Conservation (phyloP, 2,797 vertebrate species). For the Distichodus sexfasciatus region DNA sequence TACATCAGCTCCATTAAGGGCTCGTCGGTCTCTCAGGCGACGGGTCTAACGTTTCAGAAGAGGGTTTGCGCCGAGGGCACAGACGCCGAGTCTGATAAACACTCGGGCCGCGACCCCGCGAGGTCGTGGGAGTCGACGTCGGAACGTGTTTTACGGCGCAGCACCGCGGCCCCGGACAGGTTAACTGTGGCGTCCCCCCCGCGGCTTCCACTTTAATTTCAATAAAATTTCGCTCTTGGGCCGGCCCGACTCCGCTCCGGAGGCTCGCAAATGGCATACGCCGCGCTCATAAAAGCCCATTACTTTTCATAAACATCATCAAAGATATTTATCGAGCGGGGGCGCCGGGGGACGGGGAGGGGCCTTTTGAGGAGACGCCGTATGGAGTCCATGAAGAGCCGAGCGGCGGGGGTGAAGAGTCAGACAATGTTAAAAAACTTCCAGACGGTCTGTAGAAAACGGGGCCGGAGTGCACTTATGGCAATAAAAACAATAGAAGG, state of each 20-base stretch:
- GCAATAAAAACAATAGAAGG: slow-evolving; percentile 31
- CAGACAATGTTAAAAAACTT: slow-evolving; percentile 59
- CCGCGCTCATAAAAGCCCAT: slow-evolving; percentile 73
- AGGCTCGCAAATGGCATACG: slow-evolving; percentile 64
- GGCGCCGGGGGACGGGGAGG: slow-evolving; percentile 77
- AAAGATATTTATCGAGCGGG: slow-evolving; percentile 88
- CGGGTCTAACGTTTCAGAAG: slow-evolving; percentile 60
- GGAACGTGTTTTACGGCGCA: slow-evolving; percentile 62
- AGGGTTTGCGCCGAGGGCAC: slow-evolving; percentile 59
- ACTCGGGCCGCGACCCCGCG: slow-evolving; percentile 39
- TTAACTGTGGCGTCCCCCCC: slow-evolving; percentile 69
- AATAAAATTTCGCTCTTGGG: slow-evolving; percentile 73
- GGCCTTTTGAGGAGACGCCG: slow-evolving; percentile 71
- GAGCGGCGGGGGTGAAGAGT: slow-evolving; percentile 65
- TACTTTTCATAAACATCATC: slow-evolving; percentile 89
- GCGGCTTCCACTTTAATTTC: slow-evolving; percentile 70
- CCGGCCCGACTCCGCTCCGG: too few relatives aligned
- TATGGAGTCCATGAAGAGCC: slow-evolving; percentile 74
- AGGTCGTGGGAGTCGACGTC: slow-evolving; percentile 51
- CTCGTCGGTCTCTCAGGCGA: slow-evolving; percentile 58
- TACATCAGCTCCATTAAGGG: slow-evolving; percentile 60
- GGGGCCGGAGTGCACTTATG: slow-evolving; percentile 24
- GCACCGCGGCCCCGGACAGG: slow-evolving; percentile 61
- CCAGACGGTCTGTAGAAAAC: not conserved
- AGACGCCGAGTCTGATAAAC: slow-evolving; percentile 64